phyloP scores from a whole-genome alignment of 92 coral and sea anemone species.

The Siderastrea radians region DNA sequence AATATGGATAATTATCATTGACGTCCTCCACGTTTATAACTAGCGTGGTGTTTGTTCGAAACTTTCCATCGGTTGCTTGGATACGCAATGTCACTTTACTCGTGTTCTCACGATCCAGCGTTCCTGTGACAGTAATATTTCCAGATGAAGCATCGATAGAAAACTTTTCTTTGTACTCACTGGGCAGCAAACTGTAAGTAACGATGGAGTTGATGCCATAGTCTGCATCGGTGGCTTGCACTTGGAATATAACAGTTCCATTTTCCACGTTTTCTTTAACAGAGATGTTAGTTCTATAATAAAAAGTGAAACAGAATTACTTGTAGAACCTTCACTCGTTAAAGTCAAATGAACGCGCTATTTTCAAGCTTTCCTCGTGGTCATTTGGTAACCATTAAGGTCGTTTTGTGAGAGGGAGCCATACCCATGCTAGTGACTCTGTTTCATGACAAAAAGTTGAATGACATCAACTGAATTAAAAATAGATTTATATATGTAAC shows the following conservation, averaged over 20 bases:
- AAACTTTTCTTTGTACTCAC: constrained; percentile 20
- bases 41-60: not conserved
- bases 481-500: too few species aligned
- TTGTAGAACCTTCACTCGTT: too few species aligned
- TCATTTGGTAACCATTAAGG: too few species aligned
- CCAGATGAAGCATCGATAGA: constrained; percentile 15
- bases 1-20: constrained; percentile 82
- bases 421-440: too few species aligned
- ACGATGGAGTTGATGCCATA: constrained; percentile 33
- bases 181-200: constrained; percentile 28
- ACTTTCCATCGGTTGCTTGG: constrained; percentile 26
- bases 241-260: constrained; percentile 46
- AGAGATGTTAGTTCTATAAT: not conserved
- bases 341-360: too few species aligned
- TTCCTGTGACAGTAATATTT: constrained; percentile 3
- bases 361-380: too few species aligned
- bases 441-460: too few species aligned
- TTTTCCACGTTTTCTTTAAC: constrained; percentile 25
- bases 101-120: constrained; percentile 1
- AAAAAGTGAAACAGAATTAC: not conserved
- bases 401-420: too few species aligned
- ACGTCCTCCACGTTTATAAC: constrained; percentile 44
- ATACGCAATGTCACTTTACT: not conserved
- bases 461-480: too few species aligned
- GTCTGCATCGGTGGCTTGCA: constrained; percentile 50